A percentile compares a stretch with the other conserved stretches of the same genome.
phyloP scores from a whole-genome alignment of 2,797 vertebrate genomes.

The Acipenser oxyrinchus region DNA sequence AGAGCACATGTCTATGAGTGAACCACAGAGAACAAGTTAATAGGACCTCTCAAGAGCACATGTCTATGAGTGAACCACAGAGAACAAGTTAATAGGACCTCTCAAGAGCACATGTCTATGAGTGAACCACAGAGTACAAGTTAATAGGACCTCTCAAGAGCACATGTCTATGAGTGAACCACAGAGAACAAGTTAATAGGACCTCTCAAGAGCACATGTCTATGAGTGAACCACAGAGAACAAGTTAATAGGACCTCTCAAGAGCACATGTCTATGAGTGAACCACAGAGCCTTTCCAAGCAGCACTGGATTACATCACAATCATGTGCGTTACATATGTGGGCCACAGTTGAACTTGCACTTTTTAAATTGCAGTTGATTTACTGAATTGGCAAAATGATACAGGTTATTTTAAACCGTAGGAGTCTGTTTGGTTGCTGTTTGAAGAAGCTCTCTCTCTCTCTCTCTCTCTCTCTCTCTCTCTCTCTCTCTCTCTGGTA shows the following conservation, averaged over 20 bases:
- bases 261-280: conserved; percentile 12
- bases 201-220: conserved; percentile 3
- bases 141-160: not conserved
- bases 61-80: not conserved
- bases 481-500: too few species aligned
- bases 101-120: too few species aligned
- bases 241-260: conserved; percentile 1
- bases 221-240: conserved; percentile 1
- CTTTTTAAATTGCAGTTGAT: conserved; percentile 11
- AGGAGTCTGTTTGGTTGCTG: not conserved
- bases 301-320: conserved; percentile 18
- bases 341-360: conserved; percentile 11
- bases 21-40: not conserved
- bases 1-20: too few species aligned
- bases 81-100: not conserved
- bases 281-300: conserved; percentile 15
- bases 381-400: not conserved
- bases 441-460: not conserved
- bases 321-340: conserved; percentile 19
- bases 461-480: too few species aligned
- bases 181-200: not conserved
- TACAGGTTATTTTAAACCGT: conserved; percentile 3
- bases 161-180: not conserved
- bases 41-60: not conserved
- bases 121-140: not conserved